These are phyloP conservation scores for Nemoura dubitans DNA, from an alignment of 2,888 invertebrate species.

Conservation along the genomic window DNA sequence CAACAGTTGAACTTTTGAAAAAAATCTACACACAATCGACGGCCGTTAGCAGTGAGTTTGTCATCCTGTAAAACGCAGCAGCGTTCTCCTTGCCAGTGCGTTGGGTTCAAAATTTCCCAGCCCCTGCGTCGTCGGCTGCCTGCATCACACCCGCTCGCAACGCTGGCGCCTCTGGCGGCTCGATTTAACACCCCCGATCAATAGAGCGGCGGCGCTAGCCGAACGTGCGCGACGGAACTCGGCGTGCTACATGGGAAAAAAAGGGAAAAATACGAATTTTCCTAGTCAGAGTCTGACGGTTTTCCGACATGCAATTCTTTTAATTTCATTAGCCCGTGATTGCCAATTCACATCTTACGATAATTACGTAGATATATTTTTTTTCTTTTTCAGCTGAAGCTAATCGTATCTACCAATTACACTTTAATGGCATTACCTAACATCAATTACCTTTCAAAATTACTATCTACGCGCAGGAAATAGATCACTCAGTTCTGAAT, in stretches of 20 bases:
- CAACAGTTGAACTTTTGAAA: not conserved
- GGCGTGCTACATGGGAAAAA: not conserved
- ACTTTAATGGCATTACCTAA: no score
- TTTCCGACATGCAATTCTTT: not conserved
- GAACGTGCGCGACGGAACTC: not conserved
- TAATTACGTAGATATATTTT: no score
- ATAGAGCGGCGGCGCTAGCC: not conserved
- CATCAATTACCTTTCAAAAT: no score
- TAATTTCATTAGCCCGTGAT: not conserved
- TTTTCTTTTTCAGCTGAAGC: no score
- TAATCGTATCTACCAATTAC: no score
- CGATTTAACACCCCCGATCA: slow-evolving; percentile 8
- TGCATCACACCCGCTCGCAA: slow-evolving; percentile 23
- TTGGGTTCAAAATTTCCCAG: slow-evolving; percentile 28
- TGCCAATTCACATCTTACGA: no score
- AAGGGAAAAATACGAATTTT: not conserved
- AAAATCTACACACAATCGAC: slow-evolving; percentile 17
- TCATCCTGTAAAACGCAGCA: not conserved
- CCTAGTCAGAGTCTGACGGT: not conserved
- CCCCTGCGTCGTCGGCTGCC: slow-evolving; percentile 36
- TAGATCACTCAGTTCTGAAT: no score
- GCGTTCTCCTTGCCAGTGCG: slow-evolving; percentile 1
- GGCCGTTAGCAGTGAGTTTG: not conserved
- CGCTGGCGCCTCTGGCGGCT: not conserved
- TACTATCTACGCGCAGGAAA: no score